A percentile compares a stretch with the other conserved stretches of the same genome.
These are phyloP conservation scores for Sturnus vulgaris DNA, from an alignment of 2,113 vertebrate genomes.

Conservation along the genomic window DNA sequence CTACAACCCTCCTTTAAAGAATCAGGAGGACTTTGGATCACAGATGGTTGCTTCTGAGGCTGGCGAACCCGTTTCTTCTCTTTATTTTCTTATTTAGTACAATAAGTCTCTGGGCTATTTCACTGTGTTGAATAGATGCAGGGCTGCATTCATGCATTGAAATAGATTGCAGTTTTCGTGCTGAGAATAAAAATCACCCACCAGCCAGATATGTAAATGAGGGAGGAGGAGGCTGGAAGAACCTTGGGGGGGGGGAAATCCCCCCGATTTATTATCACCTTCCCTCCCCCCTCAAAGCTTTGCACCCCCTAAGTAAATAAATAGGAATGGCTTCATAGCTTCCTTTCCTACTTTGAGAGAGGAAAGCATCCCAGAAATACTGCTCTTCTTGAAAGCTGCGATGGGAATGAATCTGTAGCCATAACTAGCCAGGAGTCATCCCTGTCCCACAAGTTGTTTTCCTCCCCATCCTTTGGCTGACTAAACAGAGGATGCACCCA, in stretches of 20 bases:
- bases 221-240: conserved; percentile 8
- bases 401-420: not conserved
- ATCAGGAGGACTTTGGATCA: conserved; percentile 5
- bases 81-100: conserved; percentile 29
- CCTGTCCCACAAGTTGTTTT: conserved; percentile 72
- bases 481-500: conserved; percentile 8
- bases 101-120: conserved; percentile 28
- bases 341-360: not conserved
- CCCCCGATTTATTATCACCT: not conserved
- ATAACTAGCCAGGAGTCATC: not conserved
- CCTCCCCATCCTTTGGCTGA: not conserved
- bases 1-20: not conserved
- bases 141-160: conserved; percentile 66
- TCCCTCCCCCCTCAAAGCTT: not conserved
- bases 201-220: conserved; percentile 49
- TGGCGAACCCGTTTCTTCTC: not conserved
- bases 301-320: not conserved
- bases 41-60: not conserved
- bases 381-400: not conserved
- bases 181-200: conserved; percentile 62
- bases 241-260: not conserved
- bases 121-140: conserved; percentile 38
- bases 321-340: not conserved
- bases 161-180: conserved; percentile 72
- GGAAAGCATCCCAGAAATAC: not conserved